phyloP scores from a whole-genome alignment of 2,113 vertebrate species.

The Phylloscopus trochilus region DNA sequence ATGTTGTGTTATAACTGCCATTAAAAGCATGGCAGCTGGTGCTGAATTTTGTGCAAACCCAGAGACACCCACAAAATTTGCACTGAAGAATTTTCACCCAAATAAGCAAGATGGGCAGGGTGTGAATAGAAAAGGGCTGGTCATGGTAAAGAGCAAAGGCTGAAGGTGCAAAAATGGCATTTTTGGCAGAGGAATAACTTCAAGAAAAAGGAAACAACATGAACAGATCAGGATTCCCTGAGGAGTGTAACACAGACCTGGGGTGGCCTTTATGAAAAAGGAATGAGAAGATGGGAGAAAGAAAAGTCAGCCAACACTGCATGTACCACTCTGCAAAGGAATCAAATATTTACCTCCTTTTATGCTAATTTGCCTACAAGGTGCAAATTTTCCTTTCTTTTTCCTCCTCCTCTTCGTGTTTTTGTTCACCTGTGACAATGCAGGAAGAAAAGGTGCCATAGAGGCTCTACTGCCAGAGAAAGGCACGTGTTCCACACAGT shows the following conservation, averaged over 20 bases:
- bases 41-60: background rate
- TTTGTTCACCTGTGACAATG: background rate
- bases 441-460: background rate
- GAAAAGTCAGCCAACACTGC: background rate
- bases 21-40: background rate
- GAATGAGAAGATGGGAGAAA: background rate
- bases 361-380: background rate
- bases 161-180: background rate
- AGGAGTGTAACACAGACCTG: background rate
- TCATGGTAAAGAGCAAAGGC: background rate
- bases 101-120: background rate
- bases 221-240: background rate
- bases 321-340: background rate
- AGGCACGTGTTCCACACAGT: background rate
- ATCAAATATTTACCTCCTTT: background rate
- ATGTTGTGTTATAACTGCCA: background rate
- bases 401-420: background rate
- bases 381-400: background rate
- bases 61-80: background rate
- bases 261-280: accelerated
- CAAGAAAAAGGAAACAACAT: background rate
- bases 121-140: background rate
- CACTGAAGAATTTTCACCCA: background rate
- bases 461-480: background rate
- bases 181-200: background rate